Base-by-base conservation (phyloP, 2,113 vertebrate species). In the Condylura cristata region DNA sequence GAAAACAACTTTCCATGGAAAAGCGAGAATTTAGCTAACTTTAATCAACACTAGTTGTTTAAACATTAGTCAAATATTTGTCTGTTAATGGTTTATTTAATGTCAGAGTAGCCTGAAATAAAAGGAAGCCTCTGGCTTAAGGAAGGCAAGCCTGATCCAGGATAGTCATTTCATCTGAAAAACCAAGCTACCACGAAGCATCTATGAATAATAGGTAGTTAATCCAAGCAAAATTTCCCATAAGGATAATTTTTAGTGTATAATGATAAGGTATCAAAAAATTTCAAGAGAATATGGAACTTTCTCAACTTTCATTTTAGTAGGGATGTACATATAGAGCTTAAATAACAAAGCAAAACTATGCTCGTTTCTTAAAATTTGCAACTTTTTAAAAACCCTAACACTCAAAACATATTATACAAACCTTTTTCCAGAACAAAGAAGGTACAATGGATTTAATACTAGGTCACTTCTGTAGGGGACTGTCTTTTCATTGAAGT, bases 401-500 rank as follows among this genome's bases (percentile, higher is more conserved):
- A 12, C 16, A n/a, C 13, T 58, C 3, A 32, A 76, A 58, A 26
- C 0, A 58, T 2, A 71, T 10, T 1, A 48, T 3, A 71, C 10
- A 44, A 90, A 90, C 68, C 28, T 85, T 26, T 89, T 63, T 51
- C n/a, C 85, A 74, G 48, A 13, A 32, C 51, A 68, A 83, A 68
- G 46, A 46, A 39, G 41, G 32, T 12, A 89, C 60, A 91, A 0
- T 44, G n/a, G 5, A 60, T 74, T 85, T 70, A 94, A 84, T 68
- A 85, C 30, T 60, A 91, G 89, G 89, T 24, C 74, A 92, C 48
- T 61, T 85, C 79, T 86, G 89, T 30, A 70, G 58, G 51, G 89
- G 13, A 65, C 9, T 16, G 34, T 39, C 32, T 95, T 72, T 92
- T 76, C 56, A 92, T 3, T 48, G 16, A 65, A 89, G 2, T 22